A percentile compares a stretch with the other conserved stretches of the same genome.
Evolutionary conservation across 2,113 vertebrate genomes (phyloP).

Genomic region (Martes martes): DNA sequence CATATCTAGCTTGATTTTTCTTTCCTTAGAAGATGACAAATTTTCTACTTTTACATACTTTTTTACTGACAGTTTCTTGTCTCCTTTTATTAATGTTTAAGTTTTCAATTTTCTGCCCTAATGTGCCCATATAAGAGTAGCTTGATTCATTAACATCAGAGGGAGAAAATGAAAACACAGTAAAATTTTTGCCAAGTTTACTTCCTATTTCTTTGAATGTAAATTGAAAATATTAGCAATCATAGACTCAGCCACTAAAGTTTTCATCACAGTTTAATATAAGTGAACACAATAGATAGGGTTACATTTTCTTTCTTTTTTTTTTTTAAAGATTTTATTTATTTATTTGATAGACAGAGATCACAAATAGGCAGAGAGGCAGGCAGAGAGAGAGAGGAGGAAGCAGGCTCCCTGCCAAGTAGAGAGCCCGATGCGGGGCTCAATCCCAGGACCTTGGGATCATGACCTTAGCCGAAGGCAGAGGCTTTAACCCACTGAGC

Average conservation of each 20-base stretch:
- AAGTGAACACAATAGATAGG: neutral
- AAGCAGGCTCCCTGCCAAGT: no score
- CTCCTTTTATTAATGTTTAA: slow-evolving; percentile 59
- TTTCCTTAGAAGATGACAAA: slow-evolving; percentile 50
- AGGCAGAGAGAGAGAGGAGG: no score
- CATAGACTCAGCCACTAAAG: neutral
- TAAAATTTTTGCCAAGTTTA: neutral
- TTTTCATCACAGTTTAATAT: neutral
- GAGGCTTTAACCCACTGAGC: no score
- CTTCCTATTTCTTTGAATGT: neutral
- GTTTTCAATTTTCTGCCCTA: slow-evolving; percentile 38
- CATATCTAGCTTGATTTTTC: slow-evolving; percentile 43
- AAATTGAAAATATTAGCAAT: slow-evolving; percentile 15
- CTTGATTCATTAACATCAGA: slow-evolving; percentile 44
- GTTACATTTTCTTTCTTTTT: neutral
- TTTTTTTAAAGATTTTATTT: no score
- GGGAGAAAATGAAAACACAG: neutral
- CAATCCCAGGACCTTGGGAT: no score
- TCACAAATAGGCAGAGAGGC: no score
- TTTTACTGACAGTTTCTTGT: slow-evolving; percentile 57
- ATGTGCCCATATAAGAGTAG: neutral
- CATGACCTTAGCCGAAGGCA: no score
- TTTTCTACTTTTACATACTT: slow-evolving; percentile 45
- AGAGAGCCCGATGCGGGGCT: no score
- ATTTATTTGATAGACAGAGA: no score